Evolutionary conservation across 2,888 invertebrate genomes (phyloP).

Genomic region (Tyria jacobaeae): DNA sequence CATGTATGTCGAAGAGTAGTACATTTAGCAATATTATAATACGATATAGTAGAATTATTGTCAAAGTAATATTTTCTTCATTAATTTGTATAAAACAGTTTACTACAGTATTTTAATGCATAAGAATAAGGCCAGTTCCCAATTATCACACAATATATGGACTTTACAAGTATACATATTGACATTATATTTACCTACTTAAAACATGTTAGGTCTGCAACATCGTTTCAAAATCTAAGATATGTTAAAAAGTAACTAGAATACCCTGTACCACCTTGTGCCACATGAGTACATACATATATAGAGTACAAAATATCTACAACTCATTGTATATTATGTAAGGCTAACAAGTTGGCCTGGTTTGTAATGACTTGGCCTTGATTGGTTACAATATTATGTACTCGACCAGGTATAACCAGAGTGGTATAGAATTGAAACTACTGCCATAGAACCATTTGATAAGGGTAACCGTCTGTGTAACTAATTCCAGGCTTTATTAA

Average conservation of each 20-base stretch:
- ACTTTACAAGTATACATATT: no score
- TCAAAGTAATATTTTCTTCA: no score
- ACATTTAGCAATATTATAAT: neutral
- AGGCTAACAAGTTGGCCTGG: constrained; percentile 28
- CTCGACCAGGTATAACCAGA: constrained; percentile 10
- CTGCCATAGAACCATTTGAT: neutral
- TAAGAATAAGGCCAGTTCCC: no score
- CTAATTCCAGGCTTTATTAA: constrained; percentile 1
- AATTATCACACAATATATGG: no score
- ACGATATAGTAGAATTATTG: no score
- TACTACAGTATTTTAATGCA: no score
- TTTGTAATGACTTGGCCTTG: constrained; percentile 42
- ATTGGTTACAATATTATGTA: constrained; percentile 38
- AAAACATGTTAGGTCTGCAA: neutral
- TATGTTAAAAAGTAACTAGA: neutral
- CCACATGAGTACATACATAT: neutral
- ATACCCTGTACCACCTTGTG: constrained; percentile 1
- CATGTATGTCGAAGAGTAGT: neutral
- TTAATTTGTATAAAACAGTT: no score
- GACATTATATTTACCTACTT: no score
- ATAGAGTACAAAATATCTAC: constrained; percentile 15
- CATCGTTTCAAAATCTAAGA: neutral
- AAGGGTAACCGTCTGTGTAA: neutral
- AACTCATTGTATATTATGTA: constrained; percentile 10
- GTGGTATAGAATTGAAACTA: constrained; percentile 27